Percentiles rank a stretch among this genome's conserved stretches.
Evolutionary conservation across 2,797 vertebrate genomes (phyloP).

Genomic region (Zonotrichia albicollis): DNA sequence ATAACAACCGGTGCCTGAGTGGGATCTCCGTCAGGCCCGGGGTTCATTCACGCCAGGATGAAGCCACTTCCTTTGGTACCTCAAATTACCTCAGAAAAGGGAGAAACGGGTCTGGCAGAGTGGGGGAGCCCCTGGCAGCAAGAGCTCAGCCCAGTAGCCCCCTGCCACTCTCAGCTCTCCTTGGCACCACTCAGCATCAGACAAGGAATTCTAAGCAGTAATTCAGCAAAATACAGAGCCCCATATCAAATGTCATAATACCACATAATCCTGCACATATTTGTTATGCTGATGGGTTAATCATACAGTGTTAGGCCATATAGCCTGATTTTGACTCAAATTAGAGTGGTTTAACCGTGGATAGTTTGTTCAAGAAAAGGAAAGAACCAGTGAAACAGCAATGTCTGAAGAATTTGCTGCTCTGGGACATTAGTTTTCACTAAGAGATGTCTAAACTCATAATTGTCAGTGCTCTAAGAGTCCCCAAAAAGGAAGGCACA

Average conservation of each 20-base stretch:
- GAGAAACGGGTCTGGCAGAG: not conserved
- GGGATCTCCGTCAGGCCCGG: not conserved
- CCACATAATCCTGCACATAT: not conserved
- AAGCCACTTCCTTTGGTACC: not conserved
- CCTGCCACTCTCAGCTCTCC: not conserved
- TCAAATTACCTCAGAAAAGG: not conserved
- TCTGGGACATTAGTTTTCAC: not conserved
- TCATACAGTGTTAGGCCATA: not conserved
- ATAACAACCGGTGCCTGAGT: not conserved
- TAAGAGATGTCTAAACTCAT: not conserved
- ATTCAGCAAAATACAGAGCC: not conserved
- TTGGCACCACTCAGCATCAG: not conserved
- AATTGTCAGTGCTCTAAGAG: not conserved
- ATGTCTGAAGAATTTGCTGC: not conserved
- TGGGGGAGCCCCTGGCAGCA: not conserved
- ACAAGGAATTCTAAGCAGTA: not conserved
- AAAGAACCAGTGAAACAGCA: not conserved
- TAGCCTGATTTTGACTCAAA: not conserved
- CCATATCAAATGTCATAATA: not conserved
- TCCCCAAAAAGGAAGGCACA: not conserved
- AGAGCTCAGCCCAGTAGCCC: fast-evolving
- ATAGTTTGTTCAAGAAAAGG: not conserved
- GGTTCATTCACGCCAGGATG: not conserved
- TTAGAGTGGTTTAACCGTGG: not conserved
- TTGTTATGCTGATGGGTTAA: not conserved